A percentile compares a stretch with the other conserved stretches of the same genome.
phyloP scores from a whole-genome alignment of 2,113 vertebrate genomes.

The Labeo catla region DNA sequence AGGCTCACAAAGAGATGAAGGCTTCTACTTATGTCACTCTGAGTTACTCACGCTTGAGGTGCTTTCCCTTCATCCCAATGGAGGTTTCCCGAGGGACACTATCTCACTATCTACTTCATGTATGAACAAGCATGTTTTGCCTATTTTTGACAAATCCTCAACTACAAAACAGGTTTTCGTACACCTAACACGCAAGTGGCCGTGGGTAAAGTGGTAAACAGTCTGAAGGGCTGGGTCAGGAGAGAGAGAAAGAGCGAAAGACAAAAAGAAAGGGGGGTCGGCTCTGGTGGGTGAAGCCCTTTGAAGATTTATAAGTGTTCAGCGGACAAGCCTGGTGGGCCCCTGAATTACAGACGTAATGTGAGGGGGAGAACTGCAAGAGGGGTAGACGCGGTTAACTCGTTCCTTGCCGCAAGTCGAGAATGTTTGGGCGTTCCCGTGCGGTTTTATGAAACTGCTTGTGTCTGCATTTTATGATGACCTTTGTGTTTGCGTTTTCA shows the following conservation, averaged over 20 bases:
- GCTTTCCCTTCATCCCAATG: slow-evolving; percentile 68
- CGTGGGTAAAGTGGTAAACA: slow-evolving; percentile 62
- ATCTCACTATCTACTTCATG: slow-evolving; percentile 45
- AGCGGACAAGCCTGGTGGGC: slow-evolving; percentile 84
- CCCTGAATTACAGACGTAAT: slow-evolving; percentile 69
- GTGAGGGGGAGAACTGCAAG: slow-evolving; percentile 29
- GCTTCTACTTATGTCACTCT: slow-evolving; percentile 72
- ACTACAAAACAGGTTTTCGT: slow-evolving; percentile 19
- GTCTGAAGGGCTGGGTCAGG: background rate
- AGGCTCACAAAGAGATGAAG: slow-evolving; percentile 66
- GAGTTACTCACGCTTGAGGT: slow-evolving; percentile 74
- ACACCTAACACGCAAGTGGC: slow-evolving; percentile 15
- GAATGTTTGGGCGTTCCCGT: slow-evolving; percentile 36
- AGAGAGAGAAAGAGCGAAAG: background rate
- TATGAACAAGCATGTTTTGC: background rate
- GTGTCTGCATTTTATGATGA: slow-evolving; percentile 6
- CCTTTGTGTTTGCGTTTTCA: slow-evolving; percentile 11
- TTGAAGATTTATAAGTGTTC: slow-evolving; percentile 91
- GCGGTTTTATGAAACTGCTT: slow-evolving; percentile 4
- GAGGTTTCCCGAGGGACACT: slow-evolving; percentile 68
- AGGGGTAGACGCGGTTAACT: slow-evolving; percentile 65
- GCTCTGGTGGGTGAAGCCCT: slow-evolving; percentile 73
- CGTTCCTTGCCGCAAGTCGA: slow-evolving; percentile 54
- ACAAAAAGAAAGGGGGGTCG: slow-evolving; percentile 63
- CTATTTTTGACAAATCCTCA: background rate